These are phyloP conservation scores for Okapia johnstoni DNA, from an alignment of 2,113 vertebrate genomes.

Conservation along the genomic window DNA sequence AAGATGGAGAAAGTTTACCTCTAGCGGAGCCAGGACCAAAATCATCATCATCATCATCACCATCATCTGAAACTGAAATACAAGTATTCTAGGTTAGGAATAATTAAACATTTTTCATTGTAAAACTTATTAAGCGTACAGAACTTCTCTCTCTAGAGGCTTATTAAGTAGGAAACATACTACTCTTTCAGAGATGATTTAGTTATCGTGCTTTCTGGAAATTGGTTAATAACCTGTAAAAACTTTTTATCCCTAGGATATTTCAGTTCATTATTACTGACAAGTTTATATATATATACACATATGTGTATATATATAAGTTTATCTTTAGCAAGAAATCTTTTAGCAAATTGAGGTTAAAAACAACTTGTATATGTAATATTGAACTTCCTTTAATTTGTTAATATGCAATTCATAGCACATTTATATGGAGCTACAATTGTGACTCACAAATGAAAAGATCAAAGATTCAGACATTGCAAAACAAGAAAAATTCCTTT, in stretches of 20 bases:
- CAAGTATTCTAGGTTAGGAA: background rate
- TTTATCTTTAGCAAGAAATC: background rate
- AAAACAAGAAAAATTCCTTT: background rate
- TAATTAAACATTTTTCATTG: background rate
- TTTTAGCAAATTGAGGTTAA: background rate
- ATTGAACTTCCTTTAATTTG: background rate
- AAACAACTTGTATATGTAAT: background rate
- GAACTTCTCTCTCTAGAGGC: background rate
- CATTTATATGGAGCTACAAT: background rate
- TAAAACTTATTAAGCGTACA: background rate
- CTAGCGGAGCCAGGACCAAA: background rate
- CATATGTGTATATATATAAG: background rate
- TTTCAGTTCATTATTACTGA: background rate
- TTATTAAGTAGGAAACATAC: background rate
- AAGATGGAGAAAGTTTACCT: background rate
- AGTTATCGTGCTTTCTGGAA: background rate
- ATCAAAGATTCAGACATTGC: background rate
- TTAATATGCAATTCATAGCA: background rate
- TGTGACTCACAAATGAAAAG: background rate
- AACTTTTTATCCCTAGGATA: background rate
- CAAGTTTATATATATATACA: background rate
- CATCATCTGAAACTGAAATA: background rate
- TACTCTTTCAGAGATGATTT: background rate
- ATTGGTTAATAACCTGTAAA: background rate
- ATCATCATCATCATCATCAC: background rate